Base-by-base conservation (phyloP, 2,888 invertebrate genomes). In the Ormyrus rosae region DNA sequence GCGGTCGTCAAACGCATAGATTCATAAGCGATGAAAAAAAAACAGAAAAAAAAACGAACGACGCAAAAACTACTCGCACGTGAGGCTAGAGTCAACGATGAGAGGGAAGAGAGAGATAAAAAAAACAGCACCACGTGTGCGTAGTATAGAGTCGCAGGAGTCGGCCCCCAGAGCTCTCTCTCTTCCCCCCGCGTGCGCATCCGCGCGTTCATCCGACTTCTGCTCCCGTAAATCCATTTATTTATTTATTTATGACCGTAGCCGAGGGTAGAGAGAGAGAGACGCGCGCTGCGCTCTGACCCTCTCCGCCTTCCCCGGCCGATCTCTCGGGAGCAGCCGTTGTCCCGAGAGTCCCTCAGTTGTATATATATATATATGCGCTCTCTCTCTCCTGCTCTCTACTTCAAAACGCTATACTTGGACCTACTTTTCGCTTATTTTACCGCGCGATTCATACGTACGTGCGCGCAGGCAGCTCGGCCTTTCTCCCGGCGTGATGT, bases 221-320 rank as follows among this genome's bases (percentile, higher is more conserved):
- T 67, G 55, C 48, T 68, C 72, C 55, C 67, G 88, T 88, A 89
- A 89, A 90, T 90, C 89, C 90, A 90, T 90, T 90, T 90, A 90
- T 90, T 90, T 90, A 90, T 90, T 90, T 90, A 90, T 90, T 90
- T 90, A 90, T 90, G 89, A 87, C 86, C 86, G 87, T 84, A 82
- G 80, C 80, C 83, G 84, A 84, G 84, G 84, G 84, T 71, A 81
- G 64, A 34, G 34, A 80, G 78, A 80, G 64, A 34, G 34, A 80
- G 78, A 13, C 10, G 1, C 48, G 8, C 58, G 61, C 58, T 69
- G 11, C 8, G 53, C 45, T 6, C 53, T 10, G 53, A 53, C 68
- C 63, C 61, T 51, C 61, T 10, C 5, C 53, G n/a, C 13, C 34
- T 48, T 7, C 50, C 19, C 51, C 9, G 13, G 2, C 50, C 7